These are phyloP conservation scores for Craseonycteris thonglongyai DNA, from an alignment of 2,113 vertebrate species.

Conservation along the genomic window DNA sequence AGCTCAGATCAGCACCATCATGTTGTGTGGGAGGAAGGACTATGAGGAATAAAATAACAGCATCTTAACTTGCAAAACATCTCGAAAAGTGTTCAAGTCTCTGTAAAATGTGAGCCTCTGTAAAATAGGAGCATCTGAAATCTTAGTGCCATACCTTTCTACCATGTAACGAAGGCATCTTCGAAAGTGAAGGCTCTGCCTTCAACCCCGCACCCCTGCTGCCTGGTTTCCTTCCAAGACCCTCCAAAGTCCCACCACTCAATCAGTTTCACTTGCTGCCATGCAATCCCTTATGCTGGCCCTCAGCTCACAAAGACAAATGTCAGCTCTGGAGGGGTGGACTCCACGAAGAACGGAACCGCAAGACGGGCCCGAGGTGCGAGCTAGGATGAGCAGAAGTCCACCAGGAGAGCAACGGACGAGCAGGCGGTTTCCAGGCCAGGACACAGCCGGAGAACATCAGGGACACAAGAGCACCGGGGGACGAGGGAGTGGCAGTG, in stretches of 20 bases:
- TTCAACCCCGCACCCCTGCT: not conserved
- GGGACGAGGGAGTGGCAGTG: accelerated
- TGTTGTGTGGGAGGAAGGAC: not conserved
- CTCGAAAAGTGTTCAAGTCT: not conserved
- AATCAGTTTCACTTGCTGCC: accelerated
- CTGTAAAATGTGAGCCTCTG: not conserved
- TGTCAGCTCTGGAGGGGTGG: not conserved
- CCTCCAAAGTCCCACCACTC: not conserved
- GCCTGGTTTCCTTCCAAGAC: not conserved
- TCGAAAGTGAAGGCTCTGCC: not conserved
- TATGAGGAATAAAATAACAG: not conserved
- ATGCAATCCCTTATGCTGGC: accelerated
- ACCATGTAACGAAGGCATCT: not conserved
- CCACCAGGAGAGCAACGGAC: accelerated
- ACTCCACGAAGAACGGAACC: accelerated
- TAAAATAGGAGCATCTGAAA: not conserved
- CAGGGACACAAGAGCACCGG: accelerated
- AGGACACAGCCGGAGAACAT: not conserved
- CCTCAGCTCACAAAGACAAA: not conserved
- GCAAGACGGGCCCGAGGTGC: not conserved
- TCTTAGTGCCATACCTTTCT: not conserved
- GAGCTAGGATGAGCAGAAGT: not conserved
- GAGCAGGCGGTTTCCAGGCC: accelerated
- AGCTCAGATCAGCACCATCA: no score
- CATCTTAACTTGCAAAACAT: not conserved